Base-by-base conservation (phyloP, 2,888 invertebrate genomes). In the Coleophora deauratella region DNA sequence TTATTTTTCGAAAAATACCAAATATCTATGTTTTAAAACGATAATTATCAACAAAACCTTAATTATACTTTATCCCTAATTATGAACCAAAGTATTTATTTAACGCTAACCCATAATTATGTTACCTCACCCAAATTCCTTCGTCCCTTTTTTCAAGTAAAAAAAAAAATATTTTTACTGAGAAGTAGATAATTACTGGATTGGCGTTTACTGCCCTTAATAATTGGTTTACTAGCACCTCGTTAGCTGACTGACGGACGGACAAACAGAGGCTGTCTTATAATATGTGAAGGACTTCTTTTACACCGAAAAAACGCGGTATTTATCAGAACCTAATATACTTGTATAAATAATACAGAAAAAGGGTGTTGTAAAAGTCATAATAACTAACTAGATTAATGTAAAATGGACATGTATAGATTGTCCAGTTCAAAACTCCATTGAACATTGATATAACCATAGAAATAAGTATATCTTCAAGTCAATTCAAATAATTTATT, bases 211-310 rank as follows among this genome's bases (percentile, higher is more conserved):
- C 57, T 44, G 47, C 60, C 52, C 55, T 57, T 65, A 61, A 68
- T 72, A 66, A 70, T 69, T 69, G 62, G 59, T 65, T 65, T 59
- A 66, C 52, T 62, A 57, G 52, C 65, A 55, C 60, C 66, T 69
- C 60, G 69, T 70, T 70, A 72, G 42, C 45, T 35, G 51, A 47
- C 49, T 48, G 50, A 36, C 41, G 37, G 48, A 46, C 46, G 47
- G 54, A 47, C 55, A 44, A 57, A 40, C 49, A 50, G 49, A 49
- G 59, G 60, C 46, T 33, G 21, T 21, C 6, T 3, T 21, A 21
- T 3, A 21, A 21, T 21, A 3, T n/a, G n/a, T n/a, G n/a, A n/a
- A n/a, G n/a, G n/a, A n/a, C 21, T 21, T 6, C 21, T 21, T 4
- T 21, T 21, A 21, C 21, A 21, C 21, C 21, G 6, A 21, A 3